phyloP scores from a whole-genome alignment of 2,797 vertebrate species.

The Cyclura pinguis region DNA sequence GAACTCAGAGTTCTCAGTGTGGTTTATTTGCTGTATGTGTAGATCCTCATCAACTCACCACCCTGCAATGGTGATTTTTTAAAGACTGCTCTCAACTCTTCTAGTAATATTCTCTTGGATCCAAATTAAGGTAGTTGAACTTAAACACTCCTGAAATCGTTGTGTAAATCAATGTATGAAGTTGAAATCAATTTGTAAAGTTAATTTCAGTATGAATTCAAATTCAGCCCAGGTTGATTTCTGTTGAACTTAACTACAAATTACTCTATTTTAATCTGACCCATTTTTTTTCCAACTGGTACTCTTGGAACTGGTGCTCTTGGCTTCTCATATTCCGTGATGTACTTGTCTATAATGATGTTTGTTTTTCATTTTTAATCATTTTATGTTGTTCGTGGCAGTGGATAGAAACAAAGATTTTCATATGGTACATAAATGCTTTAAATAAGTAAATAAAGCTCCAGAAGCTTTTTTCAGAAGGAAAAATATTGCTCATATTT shows the following conservation, averaged over 20 bases:
- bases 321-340: background rate
- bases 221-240: background rate
- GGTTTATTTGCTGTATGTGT: background rate
- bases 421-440: background rate
- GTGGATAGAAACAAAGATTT: background rate
- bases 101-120: too few species aligned
- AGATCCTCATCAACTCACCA: background rate
- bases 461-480: background rate
- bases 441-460: background rate
- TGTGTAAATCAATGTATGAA: background rate
- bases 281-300: background rate
- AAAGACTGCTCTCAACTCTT: background rate
- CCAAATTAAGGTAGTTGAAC: background rate
- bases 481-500: background rate
- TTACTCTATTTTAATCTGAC: background rate
- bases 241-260: background rate
- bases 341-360: background rate
- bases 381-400: too few species aligned
- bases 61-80: background rate
- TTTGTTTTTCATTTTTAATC: background rate
- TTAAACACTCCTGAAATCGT: background rate
- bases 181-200: too few species aligned
- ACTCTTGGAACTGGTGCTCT: background rate
- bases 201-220: background rate
- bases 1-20: too few species aligned